Evolutionary conservation across 2,797 vertebrate species (phyloP).

Genomic region (Allobates femoralis): DNA sequence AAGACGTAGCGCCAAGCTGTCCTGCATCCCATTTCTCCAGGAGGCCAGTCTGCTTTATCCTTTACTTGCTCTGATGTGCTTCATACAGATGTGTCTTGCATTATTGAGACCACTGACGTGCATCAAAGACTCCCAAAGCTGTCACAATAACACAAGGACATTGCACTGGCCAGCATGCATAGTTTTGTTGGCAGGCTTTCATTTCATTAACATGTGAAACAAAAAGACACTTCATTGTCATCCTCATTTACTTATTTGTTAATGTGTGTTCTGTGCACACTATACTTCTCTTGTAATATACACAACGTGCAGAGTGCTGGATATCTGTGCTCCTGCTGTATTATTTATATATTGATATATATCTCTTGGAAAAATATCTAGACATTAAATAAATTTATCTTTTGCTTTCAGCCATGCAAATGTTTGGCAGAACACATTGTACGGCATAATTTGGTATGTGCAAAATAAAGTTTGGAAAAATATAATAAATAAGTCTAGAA

Average conservation of each 20-base stretch:
- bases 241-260: conserved; percentile 56
- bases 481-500: too few relatives aligned
- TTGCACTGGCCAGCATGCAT: conserved; percentile 49
- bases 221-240: conserved; percentile 53
- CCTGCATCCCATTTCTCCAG: conserved; percentile 34
- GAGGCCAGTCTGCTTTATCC: conserved; percentile 48
- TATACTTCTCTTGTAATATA: conserved; percentile 25
- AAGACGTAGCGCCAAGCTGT: conserved; percentile 22
- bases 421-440: not conserved
- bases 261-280: conserved; percentile 36
- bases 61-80: conserved; percentile 58
- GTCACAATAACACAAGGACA: conserved; percentile 58
- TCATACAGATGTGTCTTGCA: conserved; percentile 61
- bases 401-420: not conserved
- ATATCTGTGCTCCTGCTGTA: not conserved
- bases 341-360: conserved; percentile 21
- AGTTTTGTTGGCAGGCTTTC: conserved; percentile 54
- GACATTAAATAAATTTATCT: not conserved
- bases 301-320: conserved; percentile 29
- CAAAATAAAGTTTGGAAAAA: not conserved
- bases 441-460: not conserved
- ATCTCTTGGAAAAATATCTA: not conserved
- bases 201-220: conserved; percentile 59
- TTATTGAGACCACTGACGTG: conserved; percentile 57
- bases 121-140: conserved; percentile 60